phyloP scores from a whole-genome alignment of 2,113 vertebrate genomes.

The cat (Felis catus) region F.catus_Fca126_mat1.0 CM031412.1:198359501-198360000 shows the following conservation, averaged over 20 bases:
- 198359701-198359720: not conserved
- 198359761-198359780: not conserved
- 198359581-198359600: not conserved
- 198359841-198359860: not conserved
- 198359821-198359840: not conserved
- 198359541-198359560: not conserved
- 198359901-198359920: rapidly evolving
- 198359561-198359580: not conserved
- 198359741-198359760: not conserved
- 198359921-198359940: not conserved
- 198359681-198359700: not conserved
- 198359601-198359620: not conserved
- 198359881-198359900: not conserved
- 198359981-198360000: not conserved
- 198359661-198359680: not conserved
- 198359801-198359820: not conserved
- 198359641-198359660: not conserved
- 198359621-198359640: not conserved
- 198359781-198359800: not conserved
- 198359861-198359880: not conserved
- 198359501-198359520: not conserved
- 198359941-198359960: not conserved
- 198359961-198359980: not conserved
- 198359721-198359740: not conserved
- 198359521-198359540: not conserved